Evolutionary conservation across 2,888 invertebrate species (phyloP).

Genomic region (Sepioteuthis lessoniana): DNA sequence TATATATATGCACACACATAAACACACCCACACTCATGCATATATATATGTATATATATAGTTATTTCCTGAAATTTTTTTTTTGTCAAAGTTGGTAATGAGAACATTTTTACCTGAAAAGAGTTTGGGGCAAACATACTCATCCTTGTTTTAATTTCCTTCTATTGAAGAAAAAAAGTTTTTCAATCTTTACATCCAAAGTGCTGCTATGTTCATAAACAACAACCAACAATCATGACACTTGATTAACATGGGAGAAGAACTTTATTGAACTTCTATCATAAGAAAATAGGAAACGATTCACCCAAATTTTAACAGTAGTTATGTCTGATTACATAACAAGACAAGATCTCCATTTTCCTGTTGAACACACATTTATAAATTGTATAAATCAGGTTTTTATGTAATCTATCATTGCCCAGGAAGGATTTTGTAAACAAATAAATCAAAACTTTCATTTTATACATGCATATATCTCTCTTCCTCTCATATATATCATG

Average conservation of each 20-base stretch:
- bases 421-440: too few relatives aligned
- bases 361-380: too few relatives aligned
- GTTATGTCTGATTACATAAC: too few relatives aligned
- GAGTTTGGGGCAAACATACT: neutral
- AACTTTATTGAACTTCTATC: neutral
- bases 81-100: neutral
- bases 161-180: neutral
- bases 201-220: neutral
- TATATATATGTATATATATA: neutral
- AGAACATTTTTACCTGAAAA: neutral
- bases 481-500: too few relatives aligned
- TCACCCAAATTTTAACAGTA: neutral
- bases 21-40: too few relatives aligned
- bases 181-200: neutral
- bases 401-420: too few relatives aligned
- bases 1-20: too few relatives aligned
- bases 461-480: too few relatives aligned
- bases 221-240: neutral
- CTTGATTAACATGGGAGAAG: neutral
- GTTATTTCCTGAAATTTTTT: neutral
- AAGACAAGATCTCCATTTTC: too few relatives aligned
- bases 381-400: too few relatives aligned
- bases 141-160: neutral
- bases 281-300: neutral
- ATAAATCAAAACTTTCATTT: too few relatives aligned